These are phyloP conservation scores for Trichomalopsis sarcophagae DNA, from an alignment of 1,140 invertebrate species.

Conservation along the genomic window DNA sequence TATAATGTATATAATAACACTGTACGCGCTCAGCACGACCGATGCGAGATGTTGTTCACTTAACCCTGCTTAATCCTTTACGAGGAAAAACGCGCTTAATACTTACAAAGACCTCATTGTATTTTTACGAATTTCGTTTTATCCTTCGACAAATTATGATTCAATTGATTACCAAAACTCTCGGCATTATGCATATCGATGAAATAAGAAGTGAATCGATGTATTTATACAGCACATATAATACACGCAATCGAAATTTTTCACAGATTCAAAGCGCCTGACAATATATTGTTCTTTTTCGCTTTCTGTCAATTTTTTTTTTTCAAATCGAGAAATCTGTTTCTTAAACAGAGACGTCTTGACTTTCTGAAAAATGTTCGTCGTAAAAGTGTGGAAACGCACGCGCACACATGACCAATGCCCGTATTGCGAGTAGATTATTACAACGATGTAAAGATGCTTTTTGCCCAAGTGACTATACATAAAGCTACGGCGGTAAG, in stretches of 20 bases:
- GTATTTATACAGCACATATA: slow-evolving; percentile 14
- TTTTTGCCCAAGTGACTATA: slow-evolving; percentile 14
- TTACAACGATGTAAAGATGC: slow-evolving; percentile 1
- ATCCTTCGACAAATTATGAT: background rate
- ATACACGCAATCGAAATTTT: background rate
- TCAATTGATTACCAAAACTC: background rate
- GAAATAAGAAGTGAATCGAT: background rate
- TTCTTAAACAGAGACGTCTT: too few species aligned
- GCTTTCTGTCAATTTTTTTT: background rate
- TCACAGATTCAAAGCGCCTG: background rate
- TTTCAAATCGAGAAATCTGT: too few species aligned
- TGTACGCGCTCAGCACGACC: background rate
- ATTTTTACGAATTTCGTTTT: background rate
- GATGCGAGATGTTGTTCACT: background rate
- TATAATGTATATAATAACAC: slow-evolving; percentile 21
- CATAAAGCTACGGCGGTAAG: slow-evolving; percentile 35
- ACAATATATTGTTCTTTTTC: background rate
- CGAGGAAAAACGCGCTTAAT: background rate
- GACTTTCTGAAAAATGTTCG: background rate
- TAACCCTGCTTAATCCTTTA: slow-evolving; percentile 36
- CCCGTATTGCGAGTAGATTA: slow-evolving; percentile 21
- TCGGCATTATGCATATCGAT: background rate
- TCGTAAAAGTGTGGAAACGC: slow-evolving; percentile 31
- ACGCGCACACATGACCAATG: background rate
- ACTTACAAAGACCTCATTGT: background rate